Evolutionary conservation across 2,888 invertebrate genomes (phyloP).

Genomic region (Heteromyza rotundicornis): DNA sequence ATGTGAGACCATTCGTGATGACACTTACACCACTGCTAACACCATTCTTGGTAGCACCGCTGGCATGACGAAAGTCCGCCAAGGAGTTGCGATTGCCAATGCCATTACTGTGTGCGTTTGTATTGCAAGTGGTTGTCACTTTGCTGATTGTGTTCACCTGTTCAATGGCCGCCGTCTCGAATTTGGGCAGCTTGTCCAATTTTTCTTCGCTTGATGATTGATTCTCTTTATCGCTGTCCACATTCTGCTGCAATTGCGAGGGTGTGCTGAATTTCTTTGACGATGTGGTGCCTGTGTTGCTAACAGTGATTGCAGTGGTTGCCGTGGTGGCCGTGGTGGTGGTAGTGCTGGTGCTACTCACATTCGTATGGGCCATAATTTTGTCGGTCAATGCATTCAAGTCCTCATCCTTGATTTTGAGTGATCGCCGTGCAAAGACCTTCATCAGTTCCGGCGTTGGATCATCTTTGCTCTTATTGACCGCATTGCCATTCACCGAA

Average conservation of each 20-base stretch:
- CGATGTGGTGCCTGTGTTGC: constrained; percentile 10
- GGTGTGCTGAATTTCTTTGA: constrained; percentile 64
- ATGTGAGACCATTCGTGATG: constrained; percentile 26
- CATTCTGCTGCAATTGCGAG: constrained; percentile 37
- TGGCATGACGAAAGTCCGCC: constrained; percentile 51
- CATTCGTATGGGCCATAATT: constrained; percentile 38
- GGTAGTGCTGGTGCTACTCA: constrained; percentile 30
- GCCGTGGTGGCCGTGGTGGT: constrained; percentile 10
- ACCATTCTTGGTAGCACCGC: constrained; percentile 7
- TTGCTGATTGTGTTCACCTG: constrained; percentile 18
- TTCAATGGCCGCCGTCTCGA: constrained; percentile 42
- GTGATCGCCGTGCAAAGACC: constrained; percentile 80
- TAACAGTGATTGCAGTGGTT: constrained; percentile 7
- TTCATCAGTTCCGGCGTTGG: constrained; percentile 82
- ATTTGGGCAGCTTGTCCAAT: constrained; percentile 56
- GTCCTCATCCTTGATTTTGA: constrained; percentile 79
- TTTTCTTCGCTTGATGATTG: constrained; percentile 66
- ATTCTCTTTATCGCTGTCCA: constrained; percentile 79
- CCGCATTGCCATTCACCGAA: constrained; percentile 28
- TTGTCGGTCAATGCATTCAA: constrained; percentile 64
- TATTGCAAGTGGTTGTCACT: background rate
- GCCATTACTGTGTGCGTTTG: constrained; percentile 15
- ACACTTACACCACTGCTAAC: constrained; percentile 18
- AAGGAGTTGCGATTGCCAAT: constrained; percentile 52
- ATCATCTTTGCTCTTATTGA: constrained; percentile 63